Conservation (phyloP, 2,113 vertebrate species). For the Odontophorus gujanensis region DNA sequence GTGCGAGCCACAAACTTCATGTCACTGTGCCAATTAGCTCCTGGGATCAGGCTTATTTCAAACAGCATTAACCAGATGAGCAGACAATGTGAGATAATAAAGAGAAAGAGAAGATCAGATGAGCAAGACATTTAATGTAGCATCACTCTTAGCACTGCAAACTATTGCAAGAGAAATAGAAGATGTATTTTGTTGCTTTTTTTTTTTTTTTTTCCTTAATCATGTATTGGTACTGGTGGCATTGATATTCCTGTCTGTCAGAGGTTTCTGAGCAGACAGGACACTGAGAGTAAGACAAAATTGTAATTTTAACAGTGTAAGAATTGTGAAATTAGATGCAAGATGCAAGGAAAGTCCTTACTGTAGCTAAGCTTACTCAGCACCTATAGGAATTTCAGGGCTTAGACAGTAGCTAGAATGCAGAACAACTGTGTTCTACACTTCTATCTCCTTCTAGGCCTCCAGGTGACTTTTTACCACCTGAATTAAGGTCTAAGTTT, state of each 20-base stretch:
- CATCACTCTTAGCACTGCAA: not conserved
- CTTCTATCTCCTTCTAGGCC: not conserved
- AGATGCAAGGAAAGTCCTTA: not conserved
- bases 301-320: not conserved
- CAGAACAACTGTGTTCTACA: not conserved
- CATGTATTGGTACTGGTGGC: not conserved
- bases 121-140: not conserved
- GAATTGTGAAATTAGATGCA: not conserved
- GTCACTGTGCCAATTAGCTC: not conserved
- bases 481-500: not conserved
- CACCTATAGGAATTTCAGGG: not conserved
- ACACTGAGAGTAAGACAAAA: not conserved
- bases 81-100: not conserved
- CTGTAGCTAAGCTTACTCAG: not conserved
- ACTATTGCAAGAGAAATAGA: not conserved
- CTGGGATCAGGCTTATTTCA: not conserved
- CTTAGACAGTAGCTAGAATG: not conserved
- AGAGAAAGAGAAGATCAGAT: not conserved
- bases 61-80: not conserved
- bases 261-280: not conserved
- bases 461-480: not conserved
- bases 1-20: not conserved
- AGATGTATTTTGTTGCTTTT: rapidly evolving
- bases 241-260: not conserved
- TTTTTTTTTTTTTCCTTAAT: not conserved